Base-by-base conservation (phyloP, 2,888 invertebrate genomes). In the Stenichneumon culpator region DNA sequence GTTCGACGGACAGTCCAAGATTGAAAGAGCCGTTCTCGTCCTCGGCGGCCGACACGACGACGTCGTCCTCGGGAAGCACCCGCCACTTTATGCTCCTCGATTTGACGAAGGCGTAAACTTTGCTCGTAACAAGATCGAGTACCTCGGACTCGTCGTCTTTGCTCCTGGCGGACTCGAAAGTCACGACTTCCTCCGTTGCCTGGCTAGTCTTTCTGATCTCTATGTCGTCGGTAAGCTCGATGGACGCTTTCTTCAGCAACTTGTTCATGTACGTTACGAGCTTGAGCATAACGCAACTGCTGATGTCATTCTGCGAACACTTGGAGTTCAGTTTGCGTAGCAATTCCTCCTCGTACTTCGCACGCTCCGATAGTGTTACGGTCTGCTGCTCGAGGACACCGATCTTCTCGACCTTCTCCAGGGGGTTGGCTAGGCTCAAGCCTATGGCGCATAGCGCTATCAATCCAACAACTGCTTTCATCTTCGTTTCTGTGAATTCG, bases 271-370 rank as follows among this genome's bases (percentile, higher is more conserved):
- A 97, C 22, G 97, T 96, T 54, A 97, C 96, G 89, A 97, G 94
- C 93, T 97, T 98, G 25, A 97, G 95, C 95, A 97, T 97, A 92
- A 97, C 96, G 93, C 98, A 98, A 9, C 97, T 97, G 52, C 97
- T 97, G 67, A 97, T 96, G 90, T 98, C 97, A 77, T 96, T 95
- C 88, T 97, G 96, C 4, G 96, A 95, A 92, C 98, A 98, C 95
- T 97, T 97, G 88, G 95, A 95, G 91, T 97, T 97, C 54, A 98
- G 94, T 89, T 97, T 97, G 67, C 96, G 95, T 88, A 97, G 94
- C 14, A 98, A 95, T 28, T 96, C 95, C 88, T 97, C 97, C 94
- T 98, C 98, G 88, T 93, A 93, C 82, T 94, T 94, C 22, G 91
- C 93, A 5, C 93, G 93, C 81, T 94, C 94, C 63, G 91, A 91